These are phyloP conservation scores for Pocillopora damicornis DNA, from an alignment of 64 coral and sea anemone species.

Conservation along the genomic window DNA sequence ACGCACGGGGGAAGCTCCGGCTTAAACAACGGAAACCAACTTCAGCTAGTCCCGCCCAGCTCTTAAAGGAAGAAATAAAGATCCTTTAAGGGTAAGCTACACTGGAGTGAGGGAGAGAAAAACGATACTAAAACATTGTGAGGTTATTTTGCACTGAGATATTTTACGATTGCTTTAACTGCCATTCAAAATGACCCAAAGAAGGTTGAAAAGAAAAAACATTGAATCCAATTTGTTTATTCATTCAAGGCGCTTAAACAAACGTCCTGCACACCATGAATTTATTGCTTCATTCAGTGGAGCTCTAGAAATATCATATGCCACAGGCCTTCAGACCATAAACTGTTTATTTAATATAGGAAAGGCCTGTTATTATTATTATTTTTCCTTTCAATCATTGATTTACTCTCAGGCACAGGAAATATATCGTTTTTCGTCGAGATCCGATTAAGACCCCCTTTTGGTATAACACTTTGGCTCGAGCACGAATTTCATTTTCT, in stretches of 20 bases:
- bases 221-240: neutral
- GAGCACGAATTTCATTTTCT: neutral
- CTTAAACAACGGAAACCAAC: neutral
- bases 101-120: neutral
- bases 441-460: neutral
- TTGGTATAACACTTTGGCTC: neutral
- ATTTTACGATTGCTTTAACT: neutral
- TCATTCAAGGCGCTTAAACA: neutral
- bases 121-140: neutral
- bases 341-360: slow-evolving; percentile 7
- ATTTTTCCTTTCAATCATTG: neutral
- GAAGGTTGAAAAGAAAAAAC: neutral
- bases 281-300: neutral
- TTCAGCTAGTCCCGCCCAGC: neutral
- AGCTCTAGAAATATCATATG: neutral
- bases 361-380: neutral
- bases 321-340: neutral
- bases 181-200: neutral
- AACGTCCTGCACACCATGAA: neutral
- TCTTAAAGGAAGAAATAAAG: neutral
- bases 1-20: neutral
- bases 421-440: neutral
- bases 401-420: neutral
- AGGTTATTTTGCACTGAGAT: neutral
- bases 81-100: neutral